phyloP scores from a whole-genome alignment of 1,140 invertebrate species.

The Hyposmocoma kahamanoa region DNA sequence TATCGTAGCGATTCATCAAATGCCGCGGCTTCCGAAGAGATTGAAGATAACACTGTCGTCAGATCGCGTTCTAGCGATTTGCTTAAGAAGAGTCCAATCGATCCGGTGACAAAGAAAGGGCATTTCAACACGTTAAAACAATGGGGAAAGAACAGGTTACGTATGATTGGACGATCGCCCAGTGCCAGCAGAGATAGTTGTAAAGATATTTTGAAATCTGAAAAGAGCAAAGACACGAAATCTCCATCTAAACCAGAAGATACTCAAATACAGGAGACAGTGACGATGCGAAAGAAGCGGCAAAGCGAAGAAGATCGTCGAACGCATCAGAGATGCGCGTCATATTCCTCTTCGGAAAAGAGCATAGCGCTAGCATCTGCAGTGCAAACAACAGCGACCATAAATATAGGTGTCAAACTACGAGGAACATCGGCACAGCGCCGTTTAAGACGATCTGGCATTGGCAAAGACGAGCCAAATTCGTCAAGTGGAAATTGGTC shows the following conservation, averaged over 20 bases:
- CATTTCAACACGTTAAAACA: constrained; percentile 87
- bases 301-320: constrained; percentile 69
- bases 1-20: constrained; percentile 76
- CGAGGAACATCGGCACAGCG: constrained; percentile 80
- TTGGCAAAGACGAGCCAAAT: constrained; percentile 84
- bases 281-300: constrained; percentile 74
- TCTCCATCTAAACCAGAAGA: constrained; percentile 68
- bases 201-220: constrained; percentile 60
- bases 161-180: constrained; percentile 79
- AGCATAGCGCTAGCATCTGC: constrained; percentile 76
- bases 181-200: constrained; percentile 68
- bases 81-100: constrained; percentile 77
- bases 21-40: constrained; percentile 74
- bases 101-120: constrained; percentile 77
- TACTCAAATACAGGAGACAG: constrained; percentile 78
- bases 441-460: constrained; percentile 73
- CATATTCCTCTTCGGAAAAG: constrained; percentile 82
- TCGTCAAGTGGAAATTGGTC: constrained; percentile 96
- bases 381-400: constrained; percentile 71
- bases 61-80: constrained; percentile 81
- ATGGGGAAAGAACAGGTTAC: constrained; percentile 86
- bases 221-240: constrained; percentile 56
- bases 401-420: constrained; percentile 80
- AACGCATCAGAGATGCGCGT: constrained; percentile 83
- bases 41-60: constrained; percentile 64